Percentiles rank a stretch among this genome's conserved stretches.
phyloP scores from a whole-genome alignment of 2,888 invertebrate genomes.

The Abrostola triplasia region DNA sequence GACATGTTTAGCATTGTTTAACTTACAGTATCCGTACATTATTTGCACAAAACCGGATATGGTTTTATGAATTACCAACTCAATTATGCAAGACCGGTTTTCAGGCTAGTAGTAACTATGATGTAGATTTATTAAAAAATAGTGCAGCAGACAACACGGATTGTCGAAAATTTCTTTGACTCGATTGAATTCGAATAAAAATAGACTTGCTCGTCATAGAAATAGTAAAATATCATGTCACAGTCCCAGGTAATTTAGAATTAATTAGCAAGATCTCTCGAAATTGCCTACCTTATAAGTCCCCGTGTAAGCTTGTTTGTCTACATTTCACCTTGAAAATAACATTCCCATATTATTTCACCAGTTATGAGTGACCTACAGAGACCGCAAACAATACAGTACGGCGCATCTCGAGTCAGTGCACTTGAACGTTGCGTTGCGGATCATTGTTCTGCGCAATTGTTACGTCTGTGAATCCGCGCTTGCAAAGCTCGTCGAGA shows the following conservation, averaged over 20 bases:
- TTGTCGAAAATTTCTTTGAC: no score
- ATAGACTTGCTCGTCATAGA: no score
- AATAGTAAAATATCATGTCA: no score
- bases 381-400: conserved; percentile 27
- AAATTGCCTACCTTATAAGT: neutral
- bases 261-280: no score
- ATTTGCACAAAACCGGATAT: conserved; percentile 12
- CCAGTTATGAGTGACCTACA: conserved; percentile 39
- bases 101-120: no score
- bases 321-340: conserved; percentile 19
- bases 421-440: conserved; percentile 63
- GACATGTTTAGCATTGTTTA: conserved; percentile 44
- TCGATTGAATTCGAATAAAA: no score
- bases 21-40: conserved; percentile 9
- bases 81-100: no score
- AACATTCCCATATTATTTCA: conserved; percentile 13
- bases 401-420: conserved; percentile 57
- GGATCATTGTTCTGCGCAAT: conserved; percentile 78
- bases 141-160: no score
- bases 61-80: neutral
- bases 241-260: no score
- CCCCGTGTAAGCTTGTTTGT: neutral
- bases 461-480: conserved; percentile 73
- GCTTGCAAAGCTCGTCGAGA: conserved; percentile 70
- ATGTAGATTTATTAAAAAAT: no score